A percentile compares a stretch with the other conserved stretches of the same genome.
phyloP scores from a whole-genome alignment of 1,140 invertebrate species.

The Anastatus disparis region DNA sequence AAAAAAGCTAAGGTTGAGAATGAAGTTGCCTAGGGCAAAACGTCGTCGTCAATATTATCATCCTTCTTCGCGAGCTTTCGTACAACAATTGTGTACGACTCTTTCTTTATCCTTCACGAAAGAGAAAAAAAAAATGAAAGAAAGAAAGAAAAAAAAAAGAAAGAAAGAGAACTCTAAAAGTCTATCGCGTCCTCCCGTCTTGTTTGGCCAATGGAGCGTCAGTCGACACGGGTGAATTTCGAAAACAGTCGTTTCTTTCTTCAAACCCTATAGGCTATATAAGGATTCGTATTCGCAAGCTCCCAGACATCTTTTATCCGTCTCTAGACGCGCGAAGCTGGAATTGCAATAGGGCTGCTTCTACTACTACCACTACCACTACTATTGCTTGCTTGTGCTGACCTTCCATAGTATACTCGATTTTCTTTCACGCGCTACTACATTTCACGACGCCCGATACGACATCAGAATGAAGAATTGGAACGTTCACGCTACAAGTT shows the following conservation, averaged over 20 bases:
- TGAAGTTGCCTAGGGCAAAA: not conserved
- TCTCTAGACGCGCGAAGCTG: too few relatives aligned
- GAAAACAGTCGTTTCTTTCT: not conserved
- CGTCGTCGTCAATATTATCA: not conserved
- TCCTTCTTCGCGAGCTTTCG: not conserved
- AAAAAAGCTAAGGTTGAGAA: not conserved
- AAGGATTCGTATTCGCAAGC: too few relatives aligned
- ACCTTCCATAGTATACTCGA: not conserved
- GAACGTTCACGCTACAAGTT: too few relatives aligned
- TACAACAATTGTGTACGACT: constrained; percentile 1
- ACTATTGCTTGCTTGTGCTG: not conserved
- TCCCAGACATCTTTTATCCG: too few relatives aligned
- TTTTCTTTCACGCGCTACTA: not conserved
- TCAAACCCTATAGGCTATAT: too few relatives aligned
- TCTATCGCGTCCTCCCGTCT: constrained; percentile 3
- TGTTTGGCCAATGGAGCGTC: constrained; percentile 14
- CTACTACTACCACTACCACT: too few relatives aligned
- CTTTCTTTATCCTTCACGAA: too few relatives aligned
- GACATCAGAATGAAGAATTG: too few relatives aligned
- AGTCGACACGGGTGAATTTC: not conserved
- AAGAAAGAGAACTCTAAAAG: not conserved
- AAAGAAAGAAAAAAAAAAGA: not conserved
- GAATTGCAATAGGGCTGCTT: too few relatives aligned
- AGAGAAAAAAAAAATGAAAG: too few relatives aligned
- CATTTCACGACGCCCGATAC: too few relatives aligned